Conservation (phyloP, 1,140 invertebrate species). For the Papilio polyxenes region DNA sequence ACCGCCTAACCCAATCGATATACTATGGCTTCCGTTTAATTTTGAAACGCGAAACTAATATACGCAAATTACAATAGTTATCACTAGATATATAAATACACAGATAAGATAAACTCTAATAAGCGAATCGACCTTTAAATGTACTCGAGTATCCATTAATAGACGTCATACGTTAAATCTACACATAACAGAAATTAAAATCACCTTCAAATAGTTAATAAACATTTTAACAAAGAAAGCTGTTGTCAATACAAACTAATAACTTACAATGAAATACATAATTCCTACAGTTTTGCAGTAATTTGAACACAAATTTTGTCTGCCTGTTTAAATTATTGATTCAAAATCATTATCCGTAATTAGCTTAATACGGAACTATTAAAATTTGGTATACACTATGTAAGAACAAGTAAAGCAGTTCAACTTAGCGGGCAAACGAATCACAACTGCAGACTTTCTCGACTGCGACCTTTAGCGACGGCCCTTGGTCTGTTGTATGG, state of each 20-base stretch:
- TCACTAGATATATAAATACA: background rate
- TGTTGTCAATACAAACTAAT: slow-evolving; percentile 23
- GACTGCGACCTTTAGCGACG: slow-evolving; percentile 48
- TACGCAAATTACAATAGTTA: background rate
- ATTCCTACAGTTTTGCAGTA: background rate
- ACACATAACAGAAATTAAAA: background rate
- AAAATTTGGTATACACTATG: background rate
- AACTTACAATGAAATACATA: background rate
- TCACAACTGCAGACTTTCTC: slow-evolving; percentile 45
- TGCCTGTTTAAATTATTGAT: background rate
- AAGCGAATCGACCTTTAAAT: slow-evolving; percentile 1
- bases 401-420: background rate
- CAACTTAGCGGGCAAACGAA: slow-evolving; percentile 42
- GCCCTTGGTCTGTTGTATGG: slow-evolving; percentile 35
- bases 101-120: slow-evolving; percentile 22
- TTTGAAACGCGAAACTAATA: slow-evolving; percentile 49
- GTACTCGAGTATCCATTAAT: background rate
- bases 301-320: background rate
- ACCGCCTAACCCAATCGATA: slow-evolving; percentile 67
- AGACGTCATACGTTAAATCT: background rate
- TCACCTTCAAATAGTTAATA: background rate
- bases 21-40: slow-evolving; percentile 52
- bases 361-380: background rate
- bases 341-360: background rate
- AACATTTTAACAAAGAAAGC: slow-evolving; percentile 13